A percentile compares a stretch with the other conserved stretches of the same genome.
Conservation (phyloP, 2,113 vertebrate genomes). For the Hemicordylus capensis region DNA sequence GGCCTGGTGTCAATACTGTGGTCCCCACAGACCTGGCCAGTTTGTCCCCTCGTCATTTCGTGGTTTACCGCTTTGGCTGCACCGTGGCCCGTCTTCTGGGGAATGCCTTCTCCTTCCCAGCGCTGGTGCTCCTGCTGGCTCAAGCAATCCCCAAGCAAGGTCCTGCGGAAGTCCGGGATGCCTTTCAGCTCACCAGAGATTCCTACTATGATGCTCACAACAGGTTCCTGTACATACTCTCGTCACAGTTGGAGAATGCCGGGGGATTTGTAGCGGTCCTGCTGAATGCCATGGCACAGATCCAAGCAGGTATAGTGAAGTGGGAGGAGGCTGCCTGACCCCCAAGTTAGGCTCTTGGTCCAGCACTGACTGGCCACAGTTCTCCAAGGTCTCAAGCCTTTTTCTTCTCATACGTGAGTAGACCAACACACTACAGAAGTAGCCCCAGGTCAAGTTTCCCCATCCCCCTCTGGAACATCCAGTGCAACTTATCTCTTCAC, state of each 20-base stretch:
- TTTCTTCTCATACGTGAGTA: neutral
- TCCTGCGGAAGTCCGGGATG: neutral
- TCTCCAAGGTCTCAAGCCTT: neutral
- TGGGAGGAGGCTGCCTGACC: neutral
- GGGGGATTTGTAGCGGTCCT: constrained; percentile 79
- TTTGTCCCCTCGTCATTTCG: constrained; percentile 77
- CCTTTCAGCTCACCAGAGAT: constrained; percentile 41
- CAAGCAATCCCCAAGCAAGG: constrained; percentile 68
- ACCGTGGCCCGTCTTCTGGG: constrained; percentile 74
- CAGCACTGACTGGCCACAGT: neutral
- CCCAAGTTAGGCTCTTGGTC: too few species aligned
- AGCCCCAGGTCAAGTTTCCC: neutral
- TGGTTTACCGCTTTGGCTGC: constrained; percentile 81
- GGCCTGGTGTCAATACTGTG: constrained; percentile 28
- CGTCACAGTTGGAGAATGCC: constrained; percentile 74
- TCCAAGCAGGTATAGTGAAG: constrained; percentile 76
- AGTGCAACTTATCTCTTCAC: too few species aligned
- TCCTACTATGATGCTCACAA: constrained; percentile 80
- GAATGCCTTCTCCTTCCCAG: constrained; percentile 63
- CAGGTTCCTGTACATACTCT: constrained; percentile 80
- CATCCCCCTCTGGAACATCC: neutral
- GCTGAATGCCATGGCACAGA: constrained; percentile 78
- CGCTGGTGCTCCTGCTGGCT: constrained; percentile 75
- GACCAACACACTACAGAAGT: neutral
- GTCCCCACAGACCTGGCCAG: constrained; percentile 74